A percentile compares a stretch with the other conserved stretches of the same genome.
Evolutionary conservation across 37 sponge, comb jelly and placozoan species (phyloP).

Genomic region (Haliclona indistincta): DNA sequence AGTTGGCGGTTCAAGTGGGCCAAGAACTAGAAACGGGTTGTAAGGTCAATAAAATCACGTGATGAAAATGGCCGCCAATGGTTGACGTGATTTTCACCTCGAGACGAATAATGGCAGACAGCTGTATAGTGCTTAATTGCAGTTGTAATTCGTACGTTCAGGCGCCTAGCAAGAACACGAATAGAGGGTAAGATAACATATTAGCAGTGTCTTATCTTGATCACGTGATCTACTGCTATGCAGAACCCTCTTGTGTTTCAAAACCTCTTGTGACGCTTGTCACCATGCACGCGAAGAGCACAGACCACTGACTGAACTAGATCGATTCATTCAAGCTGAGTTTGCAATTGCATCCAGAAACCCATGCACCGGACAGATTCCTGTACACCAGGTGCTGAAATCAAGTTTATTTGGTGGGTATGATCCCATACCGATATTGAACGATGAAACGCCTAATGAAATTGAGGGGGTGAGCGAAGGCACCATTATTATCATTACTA

Average conservation of each 20-base stretch:
- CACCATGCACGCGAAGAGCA: constrained; percentile 37
- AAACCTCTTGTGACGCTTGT: constrained; percentile 27
- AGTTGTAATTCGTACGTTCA: no score
- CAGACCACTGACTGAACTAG: constrained; percentile 32
- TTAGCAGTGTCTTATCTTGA: no score
- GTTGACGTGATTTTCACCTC: no score
- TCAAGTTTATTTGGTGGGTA: constrained; percentile 29
- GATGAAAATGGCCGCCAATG: no score
- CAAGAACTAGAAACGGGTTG: no score
- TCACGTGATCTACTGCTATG: neutral
- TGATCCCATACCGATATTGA: constrained; percentile 33
- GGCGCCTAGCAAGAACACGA: no score
- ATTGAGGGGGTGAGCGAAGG: neutral
- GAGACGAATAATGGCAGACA: no score
- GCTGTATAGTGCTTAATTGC: no score
- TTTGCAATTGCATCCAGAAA: neutral
- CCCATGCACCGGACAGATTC: constrained; percentile 19
- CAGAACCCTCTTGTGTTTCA: constrained; percentile 22
- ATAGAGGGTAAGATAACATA: no score
- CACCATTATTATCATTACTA: neutral
- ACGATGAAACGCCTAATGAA: constrained; percentile 8
- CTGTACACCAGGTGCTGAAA: constrained; percentile 4
- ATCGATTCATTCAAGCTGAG: constrained; percentile 23
- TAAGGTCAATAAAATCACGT: no score
- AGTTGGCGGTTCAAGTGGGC: no score